Evolutionary conservation across 2,888 invertebrate species (phyloP).

Genomic region (Caenorhabditis becei): DNA sequence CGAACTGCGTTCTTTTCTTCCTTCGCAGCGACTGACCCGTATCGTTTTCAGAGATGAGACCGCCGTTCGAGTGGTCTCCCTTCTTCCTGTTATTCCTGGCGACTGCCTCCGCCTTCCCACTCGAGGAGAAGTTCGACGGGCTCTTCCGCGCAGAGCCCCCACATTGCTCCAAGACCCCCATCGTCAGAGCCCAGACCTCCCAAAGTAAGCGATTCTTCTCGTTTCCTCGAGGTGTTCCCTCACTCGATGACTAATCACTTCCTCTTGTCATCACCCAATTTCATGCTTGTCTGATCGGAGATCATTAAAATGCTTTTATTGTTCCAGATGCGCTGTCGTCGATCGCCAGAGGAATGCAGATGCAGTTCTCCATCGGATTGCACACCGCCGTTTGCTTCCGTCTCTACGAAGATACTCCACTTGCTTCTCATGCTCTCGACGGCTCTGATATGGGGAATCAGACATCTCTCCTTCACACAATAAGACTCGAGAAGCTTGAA

Average conservation of each 20-base stretch:
- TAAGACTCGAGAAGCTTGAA: conserved; percentile 76
- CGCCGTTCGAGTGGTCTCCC: conserved; percentile 49
- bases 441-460: conserved; percentile 45
- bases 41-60: conserved; percentile 36
- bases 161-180: conserved; percentile 72
- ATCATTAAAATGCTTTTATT: conserved; percentile 8
- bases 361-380: conserved; percentile 74
- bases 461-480: conserved; percentile 75
- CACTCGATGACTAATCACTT: conserved; percentile 29
- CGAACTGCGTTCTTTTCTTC: conserved; percentile 10
- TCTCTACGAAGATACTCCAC: conserved; percentile 59
- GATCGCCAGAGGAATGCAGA: conserved; percentile 67
- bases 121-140: conserved; percentile 65
- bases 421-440: conserved; percentile 20
- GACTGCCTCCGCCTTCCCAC: conserved; percentile 15
- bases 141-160: conserved; percentile 70
- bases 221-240: too few species aligned
- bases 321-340: conserved; percentile 63
- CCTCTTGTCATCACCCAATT: conserved; percentile 17
- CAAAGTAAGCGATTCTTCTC: conserved; percentile 68
- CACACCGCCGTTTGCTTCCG: conserved; percentile 75
- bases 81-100: not conserved
- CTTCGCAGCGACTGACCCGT: conserved; percentile 2
- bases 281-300: conserved; percentile 21
- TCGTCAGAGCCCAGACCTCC: conserved; percentile 67